These are phyloP conservation scores for Odocoileus virginianus DNA, from an alignment of 2,113 vertebrate genomes.

Conservation along the genomic window DNA sequence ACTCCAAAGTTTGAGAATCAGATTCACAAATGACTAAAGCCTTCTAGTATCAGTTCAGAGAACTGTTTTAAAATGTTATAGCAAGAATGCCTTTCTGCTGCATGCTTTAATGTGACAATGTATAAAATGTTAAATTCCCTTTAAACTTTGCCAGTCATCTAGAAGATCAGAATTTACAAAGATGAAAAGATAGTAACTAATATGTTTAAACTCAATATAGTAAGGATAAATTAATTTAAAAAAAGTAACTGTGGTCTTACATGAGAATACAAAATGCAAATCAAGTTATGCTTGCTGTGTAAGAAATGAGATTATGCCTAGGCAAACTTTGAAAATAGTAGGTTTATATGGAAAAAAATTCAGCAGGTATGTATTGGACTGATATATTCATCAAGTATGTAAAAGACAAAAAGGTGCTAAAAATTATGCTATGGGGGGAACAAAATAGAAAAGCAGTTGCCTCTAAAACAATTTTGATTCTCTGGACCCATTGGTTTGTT, in stretches of 20 bases:
- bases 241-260: background rate
- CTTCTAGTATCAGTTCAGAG: background rate
- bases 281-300: background rate
- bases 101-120: background rate
- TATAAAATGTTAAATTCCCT: background rate
- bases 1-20: background rate
- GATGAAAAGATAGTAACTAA: background rate
- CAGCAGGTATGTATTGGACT: background rate
- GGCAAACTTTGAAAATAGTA: background rate
- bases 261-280: background rate
- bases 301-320: background rate
- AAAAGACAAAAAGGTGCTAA: background rate
- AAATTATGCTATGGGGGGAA: background rate
- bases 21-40: background rate
- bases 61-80: conserved; percentile 39
- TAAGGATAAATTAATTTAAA: background rate
- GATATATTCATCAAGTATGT: background rate
- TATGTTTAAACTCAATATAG: background rate
- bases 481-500: background rate
- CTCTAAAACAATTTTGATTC: background rate
- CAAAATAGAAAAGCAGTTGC: background rate
- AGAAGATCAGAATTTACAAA: background rate
- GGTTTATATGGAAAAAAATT: background rate
- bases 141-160: background rate
- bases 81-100: background rate